Evolutionary conservation across 1,140 invertebrate genomes (phyloP).

Genomic region (Ips nitidus): DNA sequence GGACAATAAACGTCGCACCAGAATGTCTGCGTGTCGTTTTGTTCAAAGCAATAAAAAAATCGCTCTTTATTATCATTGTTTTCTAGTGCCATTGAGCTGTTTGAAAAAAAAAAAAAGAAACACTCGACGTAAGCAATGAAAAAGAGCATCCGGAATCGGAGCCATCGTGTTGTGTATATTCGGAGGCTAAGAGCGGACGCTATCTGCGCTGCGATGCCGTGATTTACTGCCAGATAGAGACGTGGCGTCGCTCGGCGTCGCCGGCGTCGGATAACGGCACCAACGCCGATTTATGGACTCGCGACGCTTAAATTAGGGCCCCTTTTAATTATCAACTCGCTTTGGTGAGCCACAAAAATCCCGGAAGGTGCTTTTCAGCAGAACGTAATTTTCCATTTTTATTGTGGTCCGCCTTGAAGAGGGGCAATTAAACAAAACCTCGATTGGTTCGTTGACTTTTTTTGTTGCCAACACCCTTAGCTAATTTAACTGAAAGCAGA

Average conservation of each 20-base stretch:
- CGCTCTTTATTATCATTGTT: no score
- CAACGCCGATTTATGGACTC: slow-evolving; percentile 20
- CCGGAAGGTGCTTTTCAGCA: slow-evolving; percentile 5
- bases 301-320: slow-evolving; percentile 20
- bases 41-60: no score
- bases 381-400: no score
- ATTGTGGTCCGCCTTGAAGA: no score
- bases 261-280: slow-evolving; percentile 18
- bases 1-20: no score
- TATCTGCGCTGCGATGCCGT: slow-evolving; percentile 29
- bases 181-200: slow-evolving; percentile 22
- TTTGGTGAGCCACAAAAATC: slow-evolving; percentile 6
- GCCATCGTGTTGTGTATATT: slow-evolving; percentile 28
- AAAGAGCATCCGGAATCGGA: slow-evolving; percentile 21
- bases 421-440: no score
- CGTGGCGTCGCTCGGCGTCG: slow-evolving; percentile 21
- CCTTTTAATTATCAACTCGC: slow-evolving; percentile 16
- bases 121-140: slow-evolving; percentile 23
- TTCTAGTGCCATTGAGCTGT: no score
- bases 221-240: slow-evolving; percentile 32
- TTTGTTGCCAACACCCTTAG: no score
- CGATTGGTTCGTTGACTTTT: no score
- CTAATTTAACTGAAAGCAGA: background rate
- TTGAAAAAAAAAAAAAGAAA: background rate
- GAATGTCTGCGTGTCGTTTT: no score